Base-by-base conservation (phyloP, 2,888 invertebrate genomes). In the Ametastegia equiseti region DNA sequence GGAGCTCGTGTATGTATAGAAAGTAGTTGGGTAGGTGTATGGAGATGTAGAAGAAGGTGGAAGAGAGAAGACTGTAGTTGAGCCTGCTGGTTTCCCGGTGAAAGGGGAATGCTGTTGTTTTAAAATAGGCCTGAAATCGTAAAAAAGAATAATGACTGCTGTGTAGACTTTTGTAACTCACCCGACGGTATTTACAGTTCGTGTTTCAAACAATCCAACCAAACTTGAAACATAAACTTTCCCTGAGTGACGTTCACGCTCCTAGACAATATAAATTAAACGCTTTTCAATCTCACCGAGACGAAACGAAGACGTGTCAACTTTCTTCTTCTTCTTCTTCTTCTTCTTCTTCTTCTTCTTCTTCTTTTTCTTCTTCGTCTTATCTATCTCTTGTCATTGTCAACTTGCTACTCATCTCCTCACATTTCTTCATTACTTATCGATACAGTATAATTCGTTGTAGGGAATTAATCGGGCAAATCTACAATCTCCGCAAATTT, bases 121-220 rank as follows among this genome's bases (percentile, higher is more conserved):
- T 89, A 89, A 89, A 89, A 89, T 89, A 89, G 89, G 88, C 87
- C 86, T 86, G 85, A 84, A 86, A 86, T 87, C 88, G 88, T 89
- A 88, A 89, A 89, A 89, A 89, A 89, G 89, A 89, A 88, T 88
- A 87, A 89, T 88, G 88, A 86, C 87, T 83, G 80, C 63, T 75
- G 63, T 50, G 50, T 60, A 81, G 81, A 78, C 81, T 81, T 81
- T 81, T 81, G 81, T 81, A 81, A 81, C 75, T 75, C 77, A 78
- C 77, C 75, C 75, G 33, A 50, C 75, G 77, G 81, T 81, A 81
- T 81, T 81, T 81, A 81, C 81, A 81, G 81, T 81, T 78, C 50
- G 63, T 75, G 81, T 81, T 81, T 81, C 81, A 81, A 77, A 81
- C 81, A 81, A 81, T 81, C 75, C 77, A 27, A 81, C 63, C 81